A percentile compares a stretch with the other conserved stretches of the same genome.
Conservation (phyloP, 2,888 invertebrate species). For the Andrena dorsata region DNA sequence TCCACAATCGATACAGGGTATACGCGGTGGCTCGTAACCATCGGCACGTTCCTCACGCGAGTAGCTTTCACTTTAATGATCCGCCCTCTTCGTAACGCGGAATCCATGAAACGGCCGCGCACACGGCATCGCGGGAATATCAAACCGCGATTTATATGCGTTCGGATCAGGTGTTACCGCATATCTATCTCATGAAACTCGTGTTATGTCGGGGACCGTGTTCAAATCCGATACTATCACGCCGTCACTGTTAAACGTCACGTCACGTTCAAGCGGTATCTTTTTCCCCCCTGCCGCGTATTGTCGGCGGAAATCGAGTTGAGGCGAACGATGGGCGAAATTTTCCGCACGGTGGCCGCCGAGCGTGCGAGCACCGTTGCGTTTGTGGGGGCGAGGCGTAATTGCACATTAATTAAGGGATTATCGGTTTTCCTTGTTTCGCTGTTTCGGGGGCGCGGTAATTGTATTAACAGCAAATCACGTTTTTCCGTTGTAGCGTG, state of each 20-base stretch:
- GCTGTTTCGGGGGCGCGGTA: not conserved
- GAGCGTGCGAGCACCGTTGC: not conserved
- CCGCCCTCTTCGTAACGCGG: not conserved
- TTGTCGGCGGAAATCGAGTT: not conserved
- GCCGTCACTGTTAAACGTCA: not conserved
- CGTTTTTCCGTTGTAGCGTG: too few relatives aligned
- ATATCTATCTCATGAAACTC: not conserved
- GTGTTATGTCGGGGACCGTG: not conserved
- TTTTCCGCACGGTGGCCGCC: not conserved
- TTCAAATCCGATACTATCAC: not conserved
- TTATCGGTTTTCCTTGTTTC: not conserved
- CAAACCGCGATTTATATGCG: slow-evolving; percentile 35
- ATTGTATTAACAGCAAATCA: too few relatives aligned
- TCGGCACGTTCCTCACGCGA: slow-evolving; percentile 7
- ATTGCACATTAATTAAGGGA: slow-evolving; percentile 1
- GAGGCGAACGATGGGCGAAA: not conserved
- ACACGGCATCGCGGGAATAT: slow-evolving; percentile 35
- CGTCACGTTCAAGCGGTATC: not conserved
- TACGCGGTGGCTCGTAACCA: slow-evolving; percentile 41
- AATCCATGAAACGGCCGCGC: slow-evolving; percentile 37
- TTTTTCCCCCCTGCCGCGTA: not conserved
- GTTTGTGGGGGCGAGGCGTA: not conserved
- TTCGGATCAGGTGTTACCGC: slow-evolving; percentile 10
- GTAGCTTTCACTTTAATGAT: slow-evolving; percentile 51
- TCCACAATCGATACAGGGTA: slow-evolving; percentile 46